A percentile compares a stretch with the other conserved stretches of the same genome.
Conservation (phyloP, 2,888 invertebrate species). For the Rhimphoctona megacephalus region DNA sequence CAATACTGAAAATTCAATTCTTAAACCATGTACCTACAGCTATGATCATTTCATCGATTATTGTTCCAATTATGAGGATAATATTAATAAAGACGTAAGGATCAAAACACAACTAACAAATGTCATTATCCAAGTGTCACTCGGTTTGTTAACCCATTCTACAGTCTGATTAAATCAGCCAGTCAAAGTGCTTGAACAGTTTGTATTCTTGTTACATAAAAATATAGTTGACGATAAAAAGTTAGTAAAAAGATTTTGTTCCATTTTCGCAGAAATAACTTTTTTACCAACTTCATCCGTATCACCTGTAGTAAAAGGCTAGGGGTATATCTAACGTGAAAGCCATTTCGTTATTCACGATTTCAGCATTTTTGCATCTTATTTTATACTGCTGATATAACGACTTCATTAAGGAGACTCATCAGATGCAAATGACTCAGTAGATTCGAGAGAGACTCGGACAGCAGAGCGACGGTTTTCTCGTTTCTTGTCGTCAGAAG, state of each 20-base stretch:
- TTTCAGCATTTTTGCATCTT: constrained; percentile 65
- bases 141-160: neutral
- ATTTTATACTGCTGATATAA: constrained; percentile 64
- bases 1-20: constrained; percentile 38
- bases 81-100: neutral
- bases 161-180: neutral
- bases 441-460: constrained; percentile 48
- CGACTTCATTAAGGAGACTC: constrained; percentile 67
- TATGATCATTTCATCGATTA: constrained; percentile 45
- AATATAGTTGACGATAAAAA: neutral
- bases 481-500: constrained; percentile 8
- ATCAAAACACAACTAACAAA: constrained; percentile 3
- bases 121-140: neutral
- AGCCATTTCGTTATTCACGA: constrained; percentile 62
- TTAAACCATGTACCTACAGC: neutral
- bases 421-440: constrained; percentile 67
- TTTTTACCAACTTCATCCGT: neutral
- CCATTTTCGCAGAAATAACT: neutral
- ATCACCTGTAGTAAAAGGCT: neutral
- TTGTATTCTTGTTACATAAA: neutral
- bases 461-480: constrained; percentile 37
- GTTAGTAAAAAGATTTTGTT: neutral
- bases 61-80: constrained; percentile 12
- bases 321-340: neutral
- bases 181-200: neutral